Conservation (phyloP, 1,140 invertebrate genomes). For the Drosophila bipectinata region DNA sequence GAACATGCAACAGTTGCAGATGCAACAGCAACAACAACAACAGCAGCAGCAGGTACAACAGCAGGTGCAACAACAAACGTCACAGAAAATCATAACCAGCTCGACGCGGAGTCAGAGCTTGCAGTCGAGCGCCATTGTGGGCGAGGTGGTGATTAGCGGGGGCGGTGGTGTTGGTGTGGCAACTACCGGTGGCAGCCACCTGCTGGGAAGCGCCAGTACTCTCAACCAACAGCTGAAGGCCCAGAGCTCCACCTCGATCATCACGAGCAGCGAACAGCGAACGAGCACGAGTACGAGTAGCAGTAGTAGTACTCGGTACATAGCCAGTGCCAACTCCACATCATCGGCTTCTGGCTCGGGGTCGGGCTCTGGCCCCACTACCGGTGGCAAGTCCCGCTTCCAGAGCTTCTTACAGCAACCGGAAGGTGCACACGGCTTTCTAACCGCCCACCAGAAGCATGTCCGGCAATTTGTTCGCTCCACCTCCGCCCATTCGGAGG, state of each 20-base stretch:
- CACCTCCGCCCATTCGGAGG: slow-evolving; percentile 82
- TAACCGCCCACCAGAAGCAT: slow-evolving; percentile 83
- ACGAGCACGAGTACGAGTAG: slow-evolving; percentile 57
- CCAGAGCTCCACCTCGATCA: slow-evolving; percentile 79
- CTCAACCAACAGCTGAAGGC: slow-evolving; percentile 78
- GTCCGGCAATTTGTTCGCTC: slow-evolving; percentile 83
- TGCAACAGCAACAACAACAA: slow-evolving; percentile 20
- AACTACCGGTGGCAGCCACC: slow-evolving; percentile 6
- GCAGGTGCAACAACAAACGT: not conserved
- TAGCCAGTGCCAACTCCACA: slow-evolving; percentile 54
- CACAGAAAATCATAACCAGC: slow-evolving; percentile 74
- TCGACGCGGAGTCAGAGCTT: slow-evolving; percentile 78
- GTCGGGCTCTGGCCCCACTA: slow-evolving; percentile 6
- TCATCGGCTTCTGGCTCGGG: not conserved
- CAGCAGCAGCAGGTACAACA: slow-evolving; percentile 26
- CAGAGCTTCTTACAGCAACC: slow-evolving; percentile 82
- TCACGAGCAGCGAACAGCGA: slow-evolving; percentile 74
- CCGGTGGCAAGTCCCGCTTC: slow-evolving; percentile 69
- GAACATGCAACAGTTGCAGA: slow-evolving; percentile 27
- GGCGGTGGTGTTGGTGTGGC: slow-evolving; percentile 42
- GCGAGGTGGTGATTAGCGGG: slow-evolving; percentile 42
- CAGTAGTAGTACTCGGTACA: slow-evolving; percentile 55
- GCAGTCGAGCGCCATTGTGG: slow-evolving; percentile 74
- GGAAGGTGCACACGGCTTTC: slow-evolving; percentile 62
- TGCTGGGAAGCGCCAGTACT: slow-evolving; percentile 30